Evolutionary conservation across 2,888 invertebrate species (phyloP).

Genomic region (Pharmacophagus antenor): DNA sequence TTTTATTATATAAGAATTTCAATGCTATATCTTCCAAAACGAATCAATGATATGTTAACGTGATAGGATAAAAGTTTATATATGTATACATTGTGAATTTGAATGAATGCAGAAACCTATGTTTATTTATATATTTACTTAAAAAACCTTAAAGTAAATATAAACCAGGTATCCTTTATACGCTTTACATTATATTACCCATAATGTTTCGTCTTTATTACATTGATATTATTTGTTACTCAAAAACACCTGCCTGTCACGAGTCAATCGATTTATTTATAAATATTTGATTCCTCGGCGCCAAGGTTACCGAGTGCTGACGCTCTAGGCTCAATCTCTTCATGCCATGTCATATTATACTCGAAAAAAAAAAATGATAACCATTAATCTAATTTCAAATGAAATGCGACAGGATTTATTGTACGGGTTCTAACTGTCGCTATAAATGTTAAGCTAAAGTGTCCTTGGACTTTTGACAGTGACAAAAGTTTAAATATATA

Average conservation of each 20-base stretch:
- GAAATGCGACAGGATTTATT: neutral
- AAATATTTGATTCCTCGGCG: constrained; percentile 15
- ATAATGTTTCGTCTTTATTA: neutral
- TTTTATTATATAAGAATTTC: no score
- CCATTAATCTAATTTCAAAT: neutral
- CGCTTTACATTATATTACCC: neutral
- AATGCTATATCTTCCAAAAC: no score
- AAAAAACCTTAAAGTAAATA: neutral
- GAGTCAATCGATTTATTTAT: constrained; percentile 15
- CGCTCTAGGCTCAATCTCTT: neutral
- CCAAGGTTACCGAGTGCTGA: constrained; percentile 15
- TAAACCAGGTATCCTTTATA: neutral
- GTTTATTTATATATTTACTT: neutral
- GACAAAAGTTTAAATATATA: neutral
- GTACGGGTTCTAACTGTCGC: neutral
- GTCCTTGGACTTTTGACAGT: neutral
- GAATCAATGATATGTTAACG: no score
- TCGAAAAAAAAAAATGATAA: neutral
- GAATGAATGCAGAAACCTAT: neutral
- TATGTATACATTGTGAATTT: neutral
- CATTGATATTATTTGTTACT: neutral
- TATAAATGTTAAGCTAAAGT: constrained; percentile 1
- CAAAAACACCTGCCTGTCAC: neutral
- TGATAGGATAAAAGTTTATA: no score
- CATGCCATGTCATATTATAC: no score